Percentiles rank a stretch among this genome's conserved stretches.
phyloP scores from a whole-genome alignment of 2,888 invertebrate species.

The Heliconius hortense region DNA sequence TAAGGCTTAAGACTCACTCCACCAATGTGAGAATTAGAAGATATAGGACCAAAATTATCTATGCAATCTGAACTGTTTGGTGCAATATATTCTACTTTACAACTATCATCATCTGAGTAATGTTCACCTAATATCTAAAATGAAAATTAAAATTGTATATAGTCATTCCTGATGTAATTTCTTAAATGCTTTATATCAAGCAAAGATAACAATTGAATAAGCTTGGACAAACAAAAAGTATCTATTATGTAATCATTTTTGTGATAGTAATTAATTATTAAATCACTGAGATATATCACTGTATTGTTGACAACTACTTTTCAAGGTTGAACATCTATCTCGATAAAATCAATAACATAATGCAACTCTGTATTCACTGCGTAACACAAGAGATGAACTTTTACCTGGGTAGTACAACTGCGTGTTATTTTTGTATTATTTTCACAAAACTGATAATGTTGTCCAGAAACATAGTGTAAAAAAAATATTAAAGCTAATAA shows the following conservation, averaged over 20 bases:
- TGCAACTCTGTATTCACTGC: background rate
- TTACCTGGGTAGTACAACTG: slow-evolving; percentile 71
- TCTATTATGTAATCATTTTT: background rate
- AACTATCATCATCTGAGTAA: slow-evolving; percentile 58
- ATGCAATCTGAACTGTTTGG: slow-evolving; percentile 65
- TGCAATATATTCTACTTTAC: slow-evolving; percentile 64
- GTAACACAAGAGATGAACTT: slow-evolving; percentile 28
- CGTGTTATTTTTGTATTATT: slow-evolving; percentile 58
- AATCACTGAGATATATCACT: background rate
- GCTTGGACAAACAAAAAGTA: background rate
- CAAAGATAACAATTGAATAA: slow-evolving; percentile 1
- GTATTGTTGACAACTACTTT: slow-evolving; percentile 6
- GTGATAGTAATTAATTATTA: background rate
- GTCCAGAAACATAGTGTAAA: slow-evolving; percentile 56
- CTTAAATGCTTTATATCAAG: background rate
- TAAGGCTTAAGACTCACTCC: slow-evolving; percentile 71
- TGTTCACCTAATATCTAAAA: slow-evolving; percentile 60
- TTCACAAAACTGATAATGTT: slow-evolving; percentile 57
- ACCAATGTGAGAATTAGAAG: slow-evolving; percentile 63
- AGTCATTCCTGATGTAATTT: background rate
- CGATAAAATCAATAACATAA: slow-evolving; percentile 23
- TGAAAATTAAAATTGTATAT: background rate
- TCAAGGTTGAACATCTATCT: slow-evolving; percentile 28
- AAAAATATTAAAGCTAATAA: slow-evolving; percentile 53
- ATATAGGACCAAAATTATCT: slow-evolving; percentile 63